Percentiles rank a stretch among this genome's conserved stretches.
These are phyloP conservation scores for Cephalotes varians DNA, from an alignment of 2,888 invertebrate species.

Conservation along the genomic window DNA sequence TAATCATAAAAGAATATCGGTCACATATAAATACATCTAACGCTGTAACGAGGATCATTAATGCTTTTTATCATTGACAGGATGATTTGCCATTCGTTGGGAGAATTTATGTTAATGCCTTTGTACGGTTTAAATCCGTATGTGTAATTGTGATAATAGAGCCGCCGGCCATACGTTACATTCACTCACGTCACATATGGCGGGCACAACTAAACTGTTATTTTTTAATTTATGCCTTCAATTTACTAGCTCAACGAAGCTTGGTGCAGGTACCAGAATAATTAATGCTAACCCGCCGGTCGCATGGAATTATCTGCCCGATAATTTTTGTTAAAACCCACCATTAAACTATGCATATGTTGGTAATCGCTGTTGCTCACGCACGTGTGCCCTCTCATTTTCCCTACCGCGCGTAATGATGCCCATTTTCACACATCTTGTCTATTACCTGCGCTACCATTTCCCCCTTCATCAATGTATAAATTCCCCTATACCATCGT, in stretches of 20 bases:
- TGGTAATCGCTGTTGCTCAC: constrained; percentile 66
- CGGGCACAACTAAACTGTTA: constrained; percentile 79
- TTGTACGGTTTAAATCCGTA: constrained; percentile 58
- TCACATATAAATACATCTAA: not conserved
- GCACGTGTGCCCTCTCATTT: constrained; percentile 62
- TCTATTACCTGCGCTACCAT: constrained; percentile 29
- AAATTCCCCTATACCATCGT: constrained; percentile 14
- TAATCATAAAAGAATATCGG: not conserved
- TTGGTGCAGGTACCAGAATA: constrained; percentile 70
- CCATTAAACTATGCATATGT: constrained; percentile 71
- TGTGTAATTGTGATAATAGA: constrained; percentile 71
- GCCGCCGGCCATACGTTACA: constrained; percentile 66
- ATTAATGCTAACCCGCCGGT: constrained; percentile 78
- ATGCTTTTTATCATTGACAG: constrained; percentile 2
- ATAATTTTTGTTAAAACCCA: constrained; percentile 80
- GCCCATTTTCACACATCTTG: constrained; percentile 61
- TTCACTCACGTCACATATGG: constrained; percentile 67
- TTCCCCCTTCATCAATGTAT: constrained; percentile 9
- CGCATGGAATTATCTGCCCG: constrained; percentile 79
- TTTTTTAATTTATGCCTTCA: constrained; percentile 80
- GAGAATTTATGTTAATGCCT: constrained; percentile 58
- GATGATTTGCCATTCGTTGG: constrained; percentile 49
- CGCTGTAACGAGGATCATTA: constrained; percentile 9
- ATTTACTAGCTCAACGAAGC: constrained; percentile 74
- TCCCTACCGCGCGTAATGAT: constrained; percentile 66